A percentile compares a stretch with the other conserved stretches of the same genome.
phyloP scores from a whole-genome alignment of 2,113 vertebrate species.

The Todiramphus saurophagus region DNA sequence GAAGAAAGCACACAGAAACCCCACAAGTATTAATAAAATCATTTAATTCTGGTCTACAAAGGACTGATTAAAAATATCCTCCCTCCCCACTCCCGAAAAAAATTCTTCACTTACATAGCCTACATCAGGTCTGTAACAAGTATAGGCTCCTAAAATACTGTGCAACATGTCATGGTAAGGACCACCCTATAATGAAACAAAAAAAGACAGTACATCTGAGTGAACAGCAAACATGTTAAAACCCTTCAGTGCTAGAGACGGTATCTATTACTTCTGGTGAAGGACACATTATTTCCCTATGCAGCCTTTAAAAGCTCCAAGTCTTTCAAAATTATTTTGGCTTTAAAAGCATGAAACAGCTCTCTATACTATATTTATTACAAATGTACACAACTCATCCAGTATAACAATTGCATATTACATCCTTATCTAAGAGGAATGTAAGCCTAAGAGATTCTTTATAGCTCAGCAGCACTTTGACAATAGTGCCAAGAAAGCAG shows the following conservation, averaged over 20 bases:
- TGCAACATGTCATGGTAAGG: constrained; percentile 91
- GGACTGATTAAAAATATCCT: neutral
- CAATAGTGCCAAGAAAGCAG: neutral
- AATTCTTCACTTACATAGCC: constrained; percentile 87
- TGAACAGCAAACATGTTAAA: neutral
- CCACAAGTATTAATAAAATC: neutral
- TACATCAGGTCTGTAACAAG: constrained; percentile 93
- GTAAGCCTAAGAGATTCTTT: neutral
- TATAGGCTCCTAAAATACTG: constrained; percentile 93
- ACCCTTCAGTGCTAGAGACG: neutral
- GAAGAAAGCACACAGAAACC: neutral
- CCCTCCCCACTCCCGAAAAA: neutral
- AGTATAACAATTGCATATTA: neutral
- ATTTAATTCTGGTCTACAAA: neutral
- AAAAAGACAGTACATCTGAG: neutral
- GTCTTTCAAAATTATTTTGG: neutral
- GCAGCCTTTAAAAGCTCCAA: neutral
- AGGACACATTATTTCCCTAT: neutral
- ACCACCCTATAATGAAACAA: constrained; percentile 80
- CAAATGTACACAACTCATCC: neutral
- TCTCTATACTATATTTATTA: neutral
- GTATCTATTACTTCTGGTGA: neutral
- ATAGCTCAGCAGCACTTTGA: neutral
- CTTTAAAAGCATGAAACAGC: neutral
- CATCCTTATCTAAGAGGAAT: neutral